Percentiles rank a stretch among this genome's conserved stretches.
Evolutionary conservation across 2,888 invertebrate species (phyloP).

Genomic region (Vandiemenella viatica): DNA sequence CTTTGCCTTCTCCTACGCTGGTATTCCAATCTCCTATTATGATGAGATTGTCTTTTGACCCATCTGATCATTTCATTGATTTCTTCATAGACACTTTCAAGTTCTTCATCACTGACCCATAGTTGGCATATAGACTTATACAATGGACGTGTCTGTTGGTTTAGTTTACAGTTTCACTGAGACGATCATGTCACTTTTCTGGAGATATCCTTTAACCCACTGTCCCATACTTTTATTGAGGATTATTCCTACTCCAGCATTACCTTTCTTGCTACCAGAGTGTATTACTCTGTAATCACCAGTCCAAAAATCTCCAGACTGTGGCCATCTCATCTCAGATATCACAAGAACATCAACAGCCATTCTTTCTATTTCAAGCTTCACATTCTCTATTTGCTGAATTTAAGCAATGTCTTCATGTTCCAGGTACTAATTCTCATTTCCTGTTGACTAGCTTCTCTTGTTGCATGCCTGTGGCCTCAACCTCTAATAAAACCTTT

Average conservation of each 20-base stretch:
- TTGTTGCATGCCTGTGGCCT: no score
- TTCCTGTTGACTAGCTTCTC: no score
- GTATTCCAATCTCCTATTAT: neutral
- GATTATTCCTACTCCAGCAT: neutral
- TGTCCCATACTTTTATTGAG: neutral
- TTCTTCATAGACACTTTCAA: neutral
- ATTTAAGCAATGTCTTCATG: neutral
- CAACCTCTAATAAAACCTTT: no score
- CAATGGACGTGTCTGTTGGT: neutral
- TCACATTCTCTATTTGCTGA: neutral
- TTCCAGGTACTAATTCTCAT: neutral
- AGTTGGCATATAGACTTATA: neutral
- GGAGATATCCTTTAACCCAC: neutral
- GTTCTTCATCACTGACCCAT: neutral
- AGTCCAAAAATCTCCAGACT: neutral
- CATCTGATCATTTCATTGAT: neutral
- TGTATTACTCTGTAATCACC: neutral
- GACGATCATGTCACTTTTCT: neutral
- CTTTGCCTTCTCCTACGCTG: neutral
- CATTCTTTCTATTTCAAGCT: neutral
- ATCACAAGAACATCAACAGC: neutral
- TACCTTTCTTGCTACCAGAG: neutral
- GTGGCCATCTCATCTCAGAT: neutral
- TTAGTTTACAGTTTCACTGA: neutral
- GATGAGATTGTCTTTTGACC: neutral